phyloP scores from a whole-genome alignment of 2,113 vertebrate species.

The Rissa tridactyla region DNA sequence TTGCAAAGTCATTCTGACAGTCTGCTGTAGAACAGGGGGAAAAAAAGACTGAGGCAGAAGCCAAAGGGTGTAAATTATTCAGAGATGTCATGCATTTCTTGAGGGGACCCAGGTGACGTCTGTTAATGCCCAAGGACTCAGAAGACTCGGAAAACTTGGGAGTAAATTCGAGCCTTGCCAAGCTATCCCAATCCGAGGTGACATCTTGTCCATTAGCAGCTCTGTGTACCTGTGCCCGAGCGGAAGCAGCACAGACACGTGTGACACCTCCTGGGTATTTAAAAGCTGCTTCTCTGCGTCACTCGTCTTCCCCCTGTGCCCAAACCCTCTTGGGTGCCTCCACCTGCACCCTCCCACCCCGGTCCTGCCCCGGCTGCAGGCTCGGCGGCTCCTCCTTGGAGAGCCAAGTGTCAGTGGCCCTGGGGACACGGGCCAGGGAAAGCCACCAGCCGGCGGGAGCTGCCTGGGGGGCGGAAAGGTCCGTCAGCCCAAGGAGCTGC shows the following conservation, averaged over 20 bases:
- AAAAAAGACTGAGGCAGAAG: not conserved
- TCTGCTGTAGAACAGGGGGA: not conserved
- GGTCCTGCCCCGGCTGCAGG: not conserved
- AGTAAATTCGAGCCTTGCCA: not conserved
- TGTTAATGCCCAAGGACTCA: not conserved
- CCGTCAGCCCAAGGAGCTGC: not conserved
- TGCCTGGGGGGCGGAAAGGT: not conserved
- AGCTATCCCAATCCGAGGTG: rapidly evolving
- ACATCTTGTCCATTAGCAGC: not conserved
- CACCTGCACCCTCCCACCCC: not conserved
- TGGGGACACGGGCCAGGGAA: not conserved
- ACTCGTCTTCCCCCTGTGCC: not conserved
- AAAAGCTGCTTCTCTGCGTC: not conserved
- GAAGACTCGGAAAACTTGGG: not conserved
- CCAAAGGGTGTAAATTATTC: not conserved
- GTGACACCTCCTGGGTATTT: rapidly evolving
- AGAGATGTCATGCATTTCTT: not conserved
- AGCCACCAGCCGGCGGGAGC: not conserved
- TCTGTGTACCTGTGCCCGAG: not conserved
- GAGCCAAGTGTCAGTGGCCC: not conserved
- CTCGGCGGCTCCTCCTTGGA: not conserved
- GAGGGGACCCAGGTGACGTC: not conserved
- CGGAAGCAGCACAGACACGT: rapidly evolving
- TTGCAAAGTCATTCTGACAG: not conserved
- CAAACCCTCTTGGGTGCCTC: not conserved